These are phyloP conservation scores for Acronicta psi DNA, from an alignment of 2,888 invertebrate genomes.

Conservation along the genomic window DNA sequence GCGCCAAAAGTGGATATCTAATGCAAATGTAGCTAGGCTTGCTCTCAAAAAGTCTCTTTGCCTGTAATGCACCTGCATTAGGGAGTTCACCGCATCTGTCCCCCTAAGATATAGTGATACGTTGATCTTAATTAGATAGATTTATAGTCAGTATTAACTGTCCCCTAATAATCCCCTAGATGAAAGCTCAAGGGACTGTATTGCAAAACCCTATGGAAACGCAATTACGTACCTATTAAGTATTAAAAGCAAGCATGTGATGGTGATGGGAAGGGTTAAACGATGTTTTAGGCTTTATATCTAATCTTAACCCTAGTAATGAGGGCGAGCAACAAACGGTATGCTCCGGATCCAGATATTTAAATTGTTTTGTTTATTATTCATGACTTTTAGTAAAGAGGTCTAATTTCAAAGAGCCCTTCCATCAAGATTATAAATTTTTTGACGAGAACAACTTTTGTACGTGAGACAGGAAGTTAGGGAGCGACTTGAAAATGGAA, in stretches of 20 bases:
- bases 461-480: conserved; percentile 58
- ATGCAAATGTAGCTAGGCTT: conserved; percentile 47
- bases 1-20: conserved; percentile 44
- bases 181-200: conserved; percentile 60
- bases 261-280: conserved; percentile 67
- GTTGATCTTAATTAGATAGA: conserved; percentile 65
- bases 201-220: conserved; percentile 58
- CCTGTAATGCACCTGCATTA: conserved; percentile 70
- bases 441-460: conserved; percentile 49
- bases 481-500: conserved; percentile 64
- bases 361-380: conserved; percentile 46
- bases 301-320: conserved; percentile 60
- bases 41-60: conserved; percentile 67
- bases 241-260: conserved; percentile 71
- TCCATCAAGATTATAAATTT: conserved; percentile 45
- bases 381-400: conserved; percentile 20
- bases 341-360: conserved; percentile 19
- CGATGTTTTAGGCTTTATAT: conserved; percentile 59
- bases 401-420: conserved; percentile 28
- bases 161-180: conserved; percentile 68
- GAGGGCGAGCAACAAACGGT: conserved; percentile 35
- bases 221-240: conserved; percentile 73
- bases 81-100: conserved; percentile 55
- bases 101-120: conserved; percentile 46
- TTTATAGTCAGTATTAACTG: conserved; percentile 64